Evolutionary conservation across 2,113 vertebrate species (phyloP).

Genomic region (Hypanus sabinus): DNA sequence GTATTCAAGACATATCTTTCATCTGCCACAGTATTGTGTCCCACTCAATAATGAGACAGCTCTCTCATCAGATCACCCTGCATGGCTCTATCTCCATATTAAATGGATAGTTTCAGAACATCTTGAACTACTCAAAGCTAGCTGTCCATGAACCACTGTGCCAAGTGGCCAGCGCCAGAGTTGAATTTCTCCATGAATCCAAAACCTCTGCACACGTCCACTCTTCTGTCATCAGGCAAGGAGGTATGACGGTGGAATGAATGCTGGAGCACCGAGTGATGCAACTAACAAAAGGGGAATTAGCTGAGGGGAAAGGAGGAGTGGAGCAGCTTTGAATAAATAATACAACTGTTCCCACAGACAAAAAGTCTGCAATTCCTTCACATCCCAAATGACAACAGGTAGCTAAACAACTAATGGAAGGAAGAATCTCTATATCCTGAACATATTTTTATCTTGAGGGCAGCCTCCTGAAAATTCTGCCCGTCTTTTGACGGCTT

Average conservation of each 20-base stretch:
- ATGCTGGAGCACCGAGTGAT: neutral
- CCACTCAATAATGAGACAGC: neutral
- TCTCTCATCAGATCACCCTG: neutral
- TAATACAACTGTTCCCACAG: neutral
- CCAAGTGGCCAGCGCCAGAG: neutral
- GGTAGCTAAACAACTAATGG: neutral
- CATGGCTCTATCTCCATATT: neutral
- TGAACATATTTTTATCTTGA: too few relatives aligned
- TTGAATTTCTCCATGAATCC: neutral
- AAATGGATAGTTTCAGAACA: neutral
- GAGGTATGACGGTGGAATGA: neutral
- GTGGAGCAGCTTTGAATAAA: neutral
- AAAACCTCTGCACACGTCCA: neutral
- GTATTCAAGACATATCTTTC: neutral
- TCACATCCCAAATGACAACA: neutral
- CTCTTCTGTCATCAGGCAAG: neutral
- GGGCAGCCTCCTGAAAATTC: too few relatives aligned
- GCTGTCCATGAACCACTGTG: neutral
- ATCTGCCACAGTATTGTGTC: neutral
- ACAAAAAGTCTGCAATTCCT: neutral
- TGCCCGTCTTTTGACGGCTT: too few relatives aligned
- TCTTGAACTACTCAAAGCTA: neutral
- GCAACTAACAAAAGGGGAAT: neutral
- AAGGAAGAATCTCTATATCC: too few relatives aligned
- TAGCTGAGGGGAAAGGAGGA: too few relatives aligned